Conservation (phyloP, 2,113 vertebrate species). For the Neogale vison region DNA sequence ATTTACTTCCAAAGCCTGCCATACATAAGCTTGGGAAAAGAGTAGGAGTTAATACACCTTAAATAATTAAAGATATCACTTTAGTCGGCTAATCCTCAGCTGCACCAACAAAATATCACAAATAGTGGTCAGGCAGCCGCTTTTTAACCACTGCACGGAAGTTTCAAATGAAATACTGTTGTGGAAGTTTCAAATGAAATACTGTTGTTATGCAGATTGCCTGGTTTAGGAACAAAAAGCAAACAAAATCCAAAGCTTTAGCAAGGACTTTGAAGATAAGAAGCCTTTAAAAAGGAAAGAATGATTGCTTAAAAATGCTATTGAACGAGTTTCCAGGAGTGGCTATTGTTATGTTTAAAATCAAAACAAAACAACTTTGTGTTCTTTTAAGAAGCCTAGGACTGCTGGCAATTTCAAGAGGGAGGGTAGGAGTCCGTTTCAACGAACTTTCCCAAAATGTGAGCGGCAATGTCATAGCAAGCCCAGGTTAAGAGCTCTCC, state of each 20-base stretch:
- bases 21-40: slow-evolving; percentile 6
- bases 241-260: slow-evolving; percentile 57
- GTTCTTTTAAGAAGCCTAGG: slow-evolving; percentile 23
- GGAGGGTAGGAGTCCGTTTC: background rate
- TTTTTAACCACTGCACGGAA: background rate
- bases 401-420: background rate
- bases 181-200: slow-evolving; percentile 26
- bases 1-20: background rate
- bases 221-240: slow-evolving; percentile 41
- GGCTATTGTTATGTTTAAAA: slow-evolving; percentile 3
- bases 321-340: slow-evolving; percentile 41
- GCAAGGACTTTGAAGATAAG: slow-evolving; percentile 59
- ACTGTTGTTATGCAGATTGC: slow-evolving; percentile 39
- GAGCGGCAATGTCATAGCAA: background rate
- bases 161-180: slow-evolving; percentile 42
- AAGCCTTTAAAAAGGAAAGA: slow-evolving; percentile 19
- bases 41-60: slow-evolving; percentile 2
- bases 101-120: background rate
- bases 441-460: background rate
- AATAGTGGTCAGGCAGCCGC: background rate
- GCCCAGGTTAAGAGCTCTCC: background rate
- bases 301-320: slow-evolving; percentile 42
- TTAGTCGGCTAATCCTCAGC: slow-evolving; percentile 2
- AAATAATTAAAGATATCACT: slow-evolving; percentile 46
- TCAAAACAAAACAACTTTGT: background rate